These are phyloP conservation scores for Enteromius viviparus DNA, from an alignment of 2,797 vertebrate genomes.

Conservation along the genomic window DNA sequence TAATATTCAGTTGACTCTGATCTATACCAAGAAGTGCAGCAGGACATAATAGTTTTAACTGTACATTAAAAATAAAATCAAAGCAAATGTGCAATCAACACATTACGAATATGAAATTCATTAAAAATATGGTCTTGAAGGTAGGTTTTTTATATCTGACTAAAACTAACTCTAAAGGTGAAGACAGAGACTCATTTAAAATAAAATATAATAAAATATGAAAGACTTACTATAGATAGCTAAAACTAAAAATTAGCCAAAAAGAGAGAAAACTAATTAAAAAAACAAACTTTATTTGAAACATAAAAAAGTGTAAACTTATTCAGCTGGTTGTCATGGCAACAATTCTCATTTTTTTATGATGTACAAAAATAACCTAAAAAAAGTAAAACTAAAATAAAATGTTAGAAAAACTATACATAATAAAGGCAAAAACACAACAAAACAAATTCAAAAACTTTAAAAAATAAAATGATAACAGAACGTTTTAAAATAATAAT, in stretches of 20 bases:
- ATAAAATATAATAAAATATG: background rate
- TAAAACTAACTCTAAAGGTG: background rate
- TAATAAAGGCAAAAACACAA: background rate
- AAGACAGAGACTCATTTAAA: background rate
- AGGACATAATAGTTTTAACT: background rate
- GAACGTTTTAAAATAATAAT: background rate
- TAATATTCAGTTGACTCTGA: conserved; percentile 44
- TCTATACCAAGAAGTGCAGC: conserved; percentile 15
- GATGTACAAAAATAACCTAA: background rate
- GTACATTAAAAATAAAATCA: background rate
- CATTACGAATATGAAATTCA: background rate
- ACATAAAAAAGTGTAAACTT: no score
- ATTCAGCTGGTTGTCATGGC: no score
- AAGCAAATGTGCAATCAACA: background rate
- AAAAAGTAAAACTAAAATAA: background rate
- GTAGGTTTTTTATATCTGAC: background rate
- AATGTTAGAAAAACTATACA: background rate
- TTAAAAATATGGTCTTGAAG: background rate
- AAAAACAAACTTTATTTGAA: no score
- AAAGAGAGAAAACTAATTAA: no score
- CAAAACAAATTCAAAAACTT: background rate
- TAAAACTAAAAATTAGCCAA: background rate
- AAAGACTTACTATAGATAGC: background rate
- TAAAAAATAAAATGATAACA: background rate
- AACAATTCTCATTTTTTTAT: background rate